Evolutionary conservation across 2,888 invertebrate species (phyloP).

Genomic region (Sphaerophoria rueppellii): DNA sequence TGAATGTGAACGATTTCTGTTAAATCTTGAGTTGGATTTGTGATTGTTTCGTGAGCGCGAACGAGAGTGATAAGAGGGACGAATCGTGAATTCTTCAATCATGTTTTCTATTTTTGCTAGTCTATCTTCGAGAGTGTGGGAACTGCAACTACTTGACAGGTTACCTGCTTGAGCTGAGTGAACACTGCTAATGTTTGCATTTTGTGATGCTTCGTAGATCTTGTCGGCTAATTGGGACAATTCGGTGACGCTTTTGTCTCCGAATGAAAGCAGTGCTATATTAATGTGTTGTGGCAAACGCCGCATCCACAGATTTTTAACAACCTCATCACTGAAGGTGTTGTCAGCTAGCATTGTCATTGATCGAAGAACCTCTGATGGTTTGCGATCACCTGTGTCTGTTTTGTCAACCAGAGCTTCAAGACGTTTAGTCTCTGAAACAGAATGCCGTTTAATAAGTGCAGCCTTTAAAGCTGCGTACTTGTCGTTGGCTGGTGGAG

Average conservation of each 20-base stretch:
- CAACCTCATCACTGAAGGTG: conserved; percentile 10
- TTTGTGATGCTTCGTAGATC: conserved; percentile 23
- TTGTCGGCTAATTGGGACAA: conserved; percentile 31
- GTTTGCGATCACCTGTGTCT: conserved; percentile 28
- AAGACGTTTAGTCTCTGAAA: background rate
- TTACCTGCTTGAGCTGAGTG: too few relatives aligned
- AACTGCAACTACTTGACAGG: background rate
- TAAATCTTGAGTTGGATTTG: background rate
- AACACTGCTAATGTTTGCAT: background rate
- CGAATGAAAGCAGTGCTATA: conserved; percentile 20
- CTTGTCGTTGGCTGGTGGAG: background rate
- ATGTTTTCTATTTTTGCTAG: background rate
- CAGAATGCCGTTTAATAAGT: background rate
- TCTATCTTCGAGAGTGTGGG: background rate
- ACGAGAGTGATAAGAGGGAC: background rate
- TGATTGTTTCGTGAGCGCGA: background rate
- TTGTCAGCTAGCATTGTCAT: background rate
- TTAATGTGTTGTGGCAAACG: conserved; percentile 13
- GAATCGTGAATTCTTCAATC: background rate
- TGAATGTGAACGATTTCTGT: background rate
- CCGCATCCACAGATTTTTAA: conserved; percentile 20
- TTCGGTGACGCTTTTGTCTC: background rate
- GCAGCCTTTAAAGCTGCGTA: conserved; percentile 1
- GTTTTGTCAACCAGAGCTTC: conserved; percentile 4
- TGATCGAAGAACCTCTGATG: background rate